phyloP scores from a whole-genome alignment of 30 jellyfish, hydroid and myxozoan species.

The Clytia hemisphaerica region DNA sequence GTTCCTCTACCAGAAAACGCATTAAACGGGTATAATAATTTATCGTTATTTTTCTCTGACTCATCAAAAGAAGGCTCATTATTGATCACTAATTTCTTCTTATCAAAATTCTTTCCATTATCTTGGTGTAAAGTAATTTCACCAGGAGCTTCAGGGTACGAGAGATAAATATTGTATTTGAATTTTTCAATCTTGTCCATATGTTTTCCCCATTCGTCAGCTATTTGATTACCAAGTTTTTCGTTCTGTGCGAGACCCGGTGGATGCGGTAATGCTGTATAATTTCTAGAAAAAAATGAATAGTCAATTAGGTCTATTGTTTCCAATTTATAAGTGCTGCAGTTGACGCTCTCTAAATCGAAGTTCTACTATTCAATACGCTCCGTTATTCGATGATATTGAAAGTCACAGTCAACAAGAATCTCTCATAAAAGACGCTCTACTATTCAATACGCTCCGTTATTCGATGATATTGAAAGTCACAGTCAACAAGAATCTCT shows the following conservation, averaged over 20 bases:
- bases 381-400: no score
- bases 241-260: conserved; percentile 31
- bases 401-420: no score
- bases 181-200: conserved; percentile 31
- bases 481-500: no score
- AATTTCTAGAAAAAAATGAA: conserved; percentile 6
- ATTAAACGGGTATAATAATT: conserved; percentile 35
- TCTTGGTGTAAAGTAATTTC: neutral
- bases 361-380: no score
- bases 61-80: conserved; percentile 18
- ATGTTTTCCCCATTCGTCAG: conserved; percentile 10
- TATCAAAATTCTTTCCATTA: neutral
- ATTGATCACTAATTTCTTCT: neutral
- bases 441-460: no score
- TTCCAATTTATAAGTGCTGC: neutral
- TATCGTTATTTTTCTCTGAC: conserved; percentile 17
- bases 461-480: no score
- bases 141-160: conserved; percentile 30
- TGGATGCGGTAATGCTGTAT: conserved; percentile 29
- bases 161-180: conserved; percentile 35
- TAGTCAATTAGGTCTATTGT: neutral
- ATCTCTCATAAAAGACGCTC: no score
- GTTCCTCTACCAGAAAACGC: conserved; percentile 32
- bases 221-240: conserved; percentile 15
- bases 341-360: no score